Evolutionary conservation across 2,888 invertebrate species (phyloP), one percentile per base, ranked within the genome.

Genomic region (Cryptocephalus moraei): DNA sequence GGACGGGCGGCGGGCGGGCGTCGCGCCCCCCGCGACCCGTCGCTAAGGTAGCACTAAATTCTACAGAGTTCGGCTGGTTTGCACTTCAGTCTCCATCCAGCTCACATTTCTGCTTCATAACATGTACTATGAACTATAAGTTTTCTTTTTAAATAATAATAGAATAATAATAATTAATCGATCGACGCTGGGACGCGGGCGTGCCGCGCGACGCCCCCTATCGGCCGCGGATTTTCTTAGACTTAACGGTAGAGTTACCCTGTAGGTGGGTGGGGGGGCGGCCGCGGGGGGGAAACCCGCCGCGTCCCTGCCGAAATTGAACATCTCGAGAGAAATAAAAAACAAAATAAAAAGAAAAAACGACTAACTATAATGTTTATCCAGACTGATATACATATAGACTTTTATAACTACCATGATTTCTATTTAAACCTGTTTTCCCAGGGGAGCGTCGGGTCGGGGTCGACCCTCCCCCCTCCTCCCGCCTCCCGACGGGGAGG

Each of bases 61-160:
- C 69, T 70, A 70, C 66, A 65, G 22, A 22, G 66, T 9, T 66
- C 65, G 65, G 69, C 70, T 70, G 70, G 69, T 68, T 66, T 70
- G 68, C 69, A 69, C 66, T 65, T 70, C 70, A 70, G 69, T 70
- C 70, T 71, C 70, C 68, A 64, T 68, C 68, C 70, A 70, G 69
- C 63, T 54, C 4, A 22, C 6, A n/a, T 36, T 56, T 55, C 62
- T 62, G 62, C 62, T n/a, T n/a, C 58, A 55, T 62, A 65, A 65
- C 61, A 65, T 65, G 62, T 63, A 66, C 64, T 67, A 62, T 64
- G 64, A 66, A 66, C 63, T 65, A 65, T 64, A 59, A 60, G 60
- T 53, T n/a, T n/a, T n/a, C n/a, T n/a, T n/a, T n/a, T n/a, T n/a
- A n/a, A n/a, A n/a, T n/a, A n/a, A n/a, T 56, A 56, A 48, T 54